A percentile compares a stretch with the other conserved stretches of the same genome.
Evolutionary conservation across 2,113 vertebrate genomes (phyloP).

Genomic region (Pipa parva): DNA sequence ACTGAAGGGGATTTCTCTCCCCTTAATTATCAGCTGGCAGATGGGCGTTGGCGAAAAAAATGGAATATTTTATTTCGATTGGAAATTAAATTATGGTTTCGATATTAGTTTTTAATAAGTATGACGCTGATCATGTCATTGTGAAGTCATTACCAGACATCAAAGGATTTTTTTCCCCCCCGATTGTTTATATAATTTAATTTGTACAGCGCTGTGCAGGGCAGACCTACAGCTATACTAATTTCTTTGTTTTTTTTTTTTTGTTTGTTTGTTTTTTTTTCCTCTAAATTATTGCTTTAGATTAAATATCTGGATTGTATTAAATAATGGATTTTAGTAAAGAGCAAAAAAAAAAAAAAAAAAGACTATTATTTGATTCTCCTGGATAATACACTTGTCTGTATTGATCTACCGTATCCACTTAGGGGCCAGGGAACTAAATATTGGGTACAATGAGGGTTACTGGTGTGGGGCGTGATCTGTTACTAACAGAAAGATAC

Average conservation of each 20-base stretch:
- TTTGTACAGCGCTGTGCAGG: background rate
- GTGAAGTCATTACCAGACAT: background rate
- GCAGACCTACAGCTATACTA: too few species aligned
- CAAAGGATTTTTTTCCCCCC: too few species aligned
- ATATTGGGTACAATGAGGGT: slow-evolving; percentile 49
- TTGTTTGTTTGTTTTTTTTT: too few species aligned
- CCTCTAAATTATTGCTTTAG: too few species aligned
- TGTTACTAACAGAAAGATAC: slow-evolving; percentile 63
- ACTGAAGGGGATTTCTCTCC: background rate
- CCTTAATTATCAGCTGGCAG: background rate
- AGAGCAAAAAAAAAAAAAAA: background rate
- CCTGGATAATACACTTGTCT: background rate
- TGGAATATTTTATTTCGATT: background rate
- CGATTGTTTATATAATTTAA: background rate
- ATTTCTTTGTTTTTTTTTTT: too few species aligned
- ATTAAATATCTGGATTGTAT: too few species aligned
- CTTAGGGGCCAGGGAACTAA: slow-evolving; percentile 53
- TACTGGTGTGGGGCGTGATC: slow-evolving; percentile 62
- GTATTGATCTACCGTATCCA: slow-evolving; percentile 34
- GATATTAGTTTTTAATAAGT: background rate
- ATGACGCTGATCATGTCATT: background rate
- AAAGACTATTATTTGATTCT: background rate
- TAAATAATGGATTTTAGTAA: too few species aligned
- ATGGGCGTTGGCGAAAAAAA: background rate
- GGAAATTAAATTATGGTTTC: background rate